These are phyloP conservation scores for Cheiracanthium punctorium DNA, from an alignment of 2,888 invertebrate genomes.

Conservation along the genomic window DNA sequence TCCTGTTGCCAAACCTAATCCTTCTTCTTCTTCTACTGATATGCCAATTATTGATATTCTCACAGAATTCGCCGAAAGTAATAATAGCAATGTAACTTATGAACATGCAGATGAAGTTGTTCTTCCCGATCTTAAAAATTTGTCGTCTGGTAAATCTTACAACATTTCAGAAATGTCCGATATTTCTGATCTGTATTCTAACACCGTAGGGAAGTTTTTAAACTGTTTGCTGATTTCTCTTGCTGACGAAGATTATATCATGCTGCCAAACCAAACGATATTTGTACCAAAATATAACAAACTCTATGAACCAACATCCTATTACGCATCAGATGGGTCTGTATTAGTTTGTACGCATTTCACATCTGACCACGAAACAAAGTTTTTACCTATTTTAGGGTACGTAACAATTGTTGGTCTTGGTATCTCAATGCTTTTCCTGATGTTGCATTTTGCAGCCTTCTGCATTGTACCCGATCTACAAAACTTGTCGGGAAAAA, in stretches of 20 bases:
- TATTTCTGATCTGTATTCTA: background rate
- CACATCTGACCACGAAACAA: conserved; percentile 72
- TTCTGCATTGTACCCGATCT: conserved; percentile 78
- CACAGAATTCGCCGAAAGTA: background rate
- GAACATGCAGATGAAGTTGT: background rate
- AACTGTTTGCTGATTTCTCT: conserved; percentile 60
- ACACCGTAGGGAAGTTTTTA: conserved; percentile 14
- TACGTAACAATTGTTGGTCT: conserved; percentile 78
- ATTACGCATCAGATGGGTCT: conserved; percentile 43
- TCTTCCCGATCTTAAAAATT: background rate
- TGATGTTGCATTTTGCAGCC: conserved; percentile 77
- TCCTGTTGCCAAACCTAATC: background rate
- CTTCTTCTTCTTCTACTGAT: background rate
- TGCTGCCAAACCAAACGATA: conserved; percentile 55
- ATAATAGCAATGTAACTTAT: background rate
- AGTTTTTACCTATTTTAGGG: conserved; percentile 75
- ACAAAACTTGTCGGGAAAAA: conserved; percentile 79
- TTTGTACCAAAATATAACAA: conserved; percentile 65
- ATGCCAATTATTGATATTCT: background rate
- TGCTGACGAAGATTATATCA: conserved; percentile 46
- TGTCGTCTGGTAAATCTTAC: conserved; percentile 4
- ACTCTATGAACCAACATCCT: conserved; percentile 48
- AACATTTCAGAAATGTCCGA: conserved; percentile 3
- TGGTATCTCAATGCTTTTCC: conserved; percentile 77
- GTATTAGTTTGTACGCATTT: conserved; percentile 59